Base-by-base conservation (phyloP, 2,888 invertebrate species). In the Achlya flavicornis region DNA sequence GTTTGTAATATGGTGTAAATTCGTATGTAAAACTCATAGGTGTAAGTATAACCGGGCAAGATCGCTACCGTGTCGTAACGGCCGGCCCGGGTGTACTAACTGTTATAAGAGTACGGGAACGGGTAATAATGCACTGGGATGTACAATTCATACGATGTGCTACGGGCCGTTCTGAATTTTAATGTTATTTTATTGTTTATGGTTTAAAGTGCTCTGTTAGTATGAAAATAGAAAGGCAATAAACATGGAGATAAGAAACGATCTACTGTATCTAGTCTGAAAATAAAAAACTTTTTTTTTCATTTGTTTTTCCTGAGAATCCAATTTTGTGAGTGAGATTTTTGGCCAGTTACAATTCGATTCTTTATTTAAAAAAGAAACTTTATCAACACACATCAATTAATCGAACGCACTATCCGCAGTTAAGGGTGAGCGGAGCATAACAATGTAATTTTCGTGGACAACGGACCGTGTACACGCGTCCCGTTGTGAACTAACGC, bases 381-480 rank as follows among this genome's bases (percentile, higher is more conserved):
- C n/a, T 35, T 58, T 58, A 58, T 41, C 16, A 33, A 38, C 26
- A 57, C 61, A 62, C 64, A 57, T 16, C 16, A 33, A 57, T 65
- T 58, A n/a, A 7, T 11, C 62, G 60, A 57, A 61, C 32, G 57
- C 10, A 64, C 48, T 61, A 68, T 71, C 69, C 61, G 61, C 70
- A 76, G 74, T 79, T 77, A 75, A 75, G 74, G 70, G 74, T 64
- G 81, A 79, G 69, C 74, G 76, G 78, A 84, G 80, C 88, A 86
- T 87, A 86, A 85, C 89, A 83, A 74, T 80, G 85, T 85, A 87
- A 90, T 91, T 88, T 89, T 84, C 86, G 79, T 73, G 83, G 78
- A 90, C 89, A 87, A 77, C 82, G 78, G 83, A 87, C 78, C 89
- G 82, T 89, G 81, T 78, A 77, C 78, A 75, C 76, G 72, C 66